Evolutionary conservation across 2,113 vertebrate species (phyloP), one percentile per base, ranked within the genome.

Genomic region (Erpornis zantholeuca): DNA sequence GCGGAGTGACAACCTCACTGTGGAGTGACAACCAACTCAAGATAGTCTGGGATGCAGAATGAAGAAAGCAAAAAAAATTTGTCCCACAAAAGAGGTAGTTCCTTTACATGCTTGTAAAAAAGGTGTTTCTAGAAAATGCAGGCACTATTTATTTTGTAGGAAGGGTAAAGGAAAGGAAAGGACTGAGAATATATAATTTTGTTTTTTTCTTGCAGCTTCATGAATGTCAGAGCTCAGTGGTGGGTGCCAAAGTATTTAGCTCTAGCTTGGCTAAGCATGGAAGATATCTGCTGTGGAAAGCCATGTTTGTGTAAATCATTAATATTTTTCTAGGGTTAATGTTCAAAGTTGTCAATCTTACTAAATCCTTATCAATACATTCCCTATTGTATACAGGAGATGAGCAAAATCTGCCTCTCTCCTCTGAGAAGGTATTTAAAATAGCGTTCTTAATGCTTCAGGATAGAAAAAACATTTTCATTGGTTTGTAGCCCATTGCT

Each of bases 301-400:
- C 12, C 4, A 0, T 59, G 38, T 80, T 92, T 95, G 50, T 4
- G 2, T 92, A 75, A 66, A 70, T 68, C 14, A 2, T 45, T 86
- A 82, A 31, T 73, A 22, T 65, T 92, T 73, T 72, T 36, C 36
- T 54, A n/a, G 53, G 42, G 27, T 72, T 21, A 75, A 85, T 95
- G 82, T 94, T 85, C 90, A 93, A 18, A 95, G 59, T 29, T 66
- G 68, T 82, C 93, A 91, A 0, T 94, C 93, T 87, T 76, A 50
- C 31, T 76, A 80, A 97, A 77, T 85, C 63, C 71, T 77, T 96
- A 45, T 61, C 78, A 94, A 63, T 95, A 63, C 82, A 54, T 11
- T 91, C 47, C 27, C 38, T 85, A 14, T 73, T 95, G 35, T 57
- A 9, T 54, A 38, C 12, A 56, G 54, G 21, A 63, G 38, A 77